Evolutionary conservation across 2,797 vertebrate species (phyloP), one percentile per base, ranked within the genome.

Genomic region (Eremophila alpestris): DNA sequence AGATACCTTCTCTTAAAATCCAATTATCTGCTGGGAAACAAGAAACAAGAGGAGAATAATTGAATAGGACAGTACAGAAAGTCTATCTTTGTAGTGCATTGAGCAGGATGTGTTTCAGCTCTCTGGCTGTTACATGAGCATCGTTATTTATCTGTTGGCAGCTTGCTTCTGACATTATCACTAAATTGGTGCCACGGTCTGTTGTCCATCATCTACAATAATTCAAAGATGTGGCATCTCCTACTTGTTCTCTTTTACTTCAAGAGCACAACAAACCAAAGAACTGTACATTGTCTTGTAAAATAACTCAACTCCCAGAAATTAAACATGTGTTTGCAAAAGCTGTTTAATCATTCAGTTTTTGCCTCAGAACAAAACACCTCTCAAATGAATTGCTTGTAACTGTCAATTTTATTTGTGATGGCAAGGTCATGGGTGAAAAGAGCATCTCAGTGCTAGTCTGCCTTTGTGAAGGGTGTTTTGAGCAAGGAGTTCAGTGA

Each of bases 1-100:
- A 92, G 55, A 65, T 78, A 16, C 55, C 40, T 83, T 82, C 79
- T 78, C 56, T 94, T 93, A 88, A 94, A 96, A 95, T 91, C 65
- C 65, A 91, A 73, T 96, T 96, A 94, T 90, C 73, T 94, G 34
- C 69, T 89, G 41, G 45, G 48, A 79, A 93, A 82, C 45, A 81
- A 91, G 87, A 91, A 94, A 92, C 58, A 73, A 60, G 45, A 65
- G 55, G 12, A 73, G 34, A 84, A 63, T 96, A 93, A 96, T 88
- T 91, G 87, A 95, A 87, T 46, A 73, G 87, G 89, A 60, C 83
- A 84, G 63, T 90, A 59, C 55, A 82, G 84, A 88, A 81, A 86
- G 93, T 86, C 69, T 92, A 0, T 93, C 84, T 82, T 75, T 63
- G 82, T 92, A 84, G 84, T 58, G 32, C 65, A 56, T 48, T 62